These are phyloP conservation scores for Lepilemur septentrionalis DNA, from an alignment of 2,797 vertebrate genomes.

Conservation along the genomic window DNA sequence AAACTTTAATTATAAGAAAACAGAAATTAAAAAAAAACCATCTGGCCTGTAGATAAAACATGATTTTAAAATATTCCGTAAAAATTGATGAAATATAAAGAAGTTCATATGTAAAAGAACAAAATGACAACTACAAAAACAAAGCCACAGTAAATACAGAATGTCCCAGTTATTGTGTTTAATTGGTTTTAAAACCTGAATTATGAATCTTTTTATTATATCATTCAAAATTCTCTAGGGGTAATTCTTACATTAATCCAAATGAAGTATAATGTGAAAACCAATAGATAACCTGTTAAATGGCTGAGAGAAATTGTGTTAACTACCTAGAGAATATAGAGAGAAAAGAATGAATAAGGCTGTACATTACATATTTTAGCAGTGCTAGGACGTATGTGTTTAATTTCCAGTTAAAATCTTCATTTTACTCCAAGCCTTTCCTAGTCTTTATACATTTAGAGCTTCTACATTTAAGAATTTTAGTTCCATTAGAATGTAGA, in stretches of 20 bases:
- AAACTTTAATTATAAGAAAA: slow-evolving; percentile 17
- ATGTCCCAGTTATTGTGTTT: not conserved
- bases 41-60: not conserved
- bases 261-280: not conserved
- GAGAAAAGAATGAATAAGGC: not conserved
- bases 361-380: not conserved
- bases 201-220: not conserved
- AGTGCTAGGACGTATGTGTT: not conserved
- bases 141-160: slow-evolving; percentile 12
- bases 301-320: not conserved
- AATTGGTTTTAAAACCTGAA: not conserved
- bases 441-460: not conserved
- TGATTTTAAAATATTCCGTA: slow-evolving; percentile 11
- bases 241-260: not conserved
- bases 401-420: slow-evolving; percentile 27
- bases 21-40: not conserved
- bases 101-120: not conserved
- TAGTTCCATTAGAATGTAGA: not conserved
- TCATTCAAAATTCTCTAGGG: not conserved
- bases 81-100: slow-evolving; percentile 33
- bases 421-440: not conserved
- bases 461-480: not conserved
- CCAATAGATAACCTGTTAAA: not conserved
- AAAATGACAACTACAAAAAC: slow-evolving; percentile 12
- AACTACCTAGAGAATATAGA: not conserved